Evolutionary conservation across 2,113 vertebrate species (phyloP).

Genomic region (Indicator indicator): DNA sequence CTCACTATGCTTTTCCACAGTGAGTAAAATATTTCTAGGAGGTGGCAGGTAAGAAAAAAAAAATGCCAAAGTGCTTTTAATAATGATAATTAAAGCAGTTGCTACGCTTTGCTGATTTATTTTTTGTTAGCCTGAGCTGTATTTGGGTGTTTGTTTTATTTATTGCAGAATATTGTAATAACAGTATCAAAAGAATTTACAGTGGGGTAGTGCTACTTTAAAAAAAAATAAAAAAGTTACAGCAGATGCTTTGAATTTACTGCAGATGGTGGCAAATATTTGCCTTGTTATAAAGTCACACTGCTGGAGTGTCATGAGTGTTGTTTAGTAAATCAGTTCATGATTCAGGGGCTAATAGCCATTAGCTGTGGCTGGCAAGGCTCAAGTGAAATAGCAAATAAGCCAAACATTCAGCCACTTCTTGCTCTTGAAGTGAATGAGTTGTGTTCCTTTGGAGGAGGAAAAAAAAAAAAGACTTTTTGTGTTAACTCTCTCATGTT

Average conservation of each 20-base stretch:
- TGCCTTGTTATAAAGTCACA: conserved; percentile 63
- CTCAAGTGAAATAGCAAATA: conserved; percentile 53
- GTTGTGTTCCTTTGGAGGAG: not conserved
- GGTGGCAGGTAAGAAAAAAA: not conserved
- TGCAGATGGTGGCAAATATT: conserved; percentile 75
- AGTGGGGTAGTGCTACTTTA: conserved; percentile 33
- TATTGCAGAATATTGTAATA: conserved; percentile 71
- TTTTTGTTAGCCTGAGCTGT: conserved; percentile 41
- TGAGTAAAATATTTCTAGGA: not conserved
- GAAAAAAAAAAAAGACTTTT: not conserved
- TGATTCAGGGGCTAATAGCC: conserved; percentile 56
- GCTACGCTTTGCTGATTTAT: conserved; percentile 58
- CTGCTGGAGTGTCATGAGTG: conserved; percentile 59
- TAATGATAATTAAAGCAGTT: conserved; percentile 68
- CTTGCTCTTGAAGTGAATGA: conserved; percentile 28
- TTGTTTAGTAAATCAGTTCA: conserved; percentile 57
- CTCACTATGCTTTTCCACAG: not conserved
- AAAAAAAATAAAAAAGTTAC: not conserved
- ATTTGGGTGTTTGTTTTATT: conserved; percentile 55
- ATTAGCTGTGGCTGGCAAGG: conserved; percentile 52
- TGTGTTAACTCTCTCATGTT: not conserved
- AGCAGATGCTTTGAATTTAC: conserved; percentile 79
- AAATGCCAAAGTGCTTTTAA: conserved; percentile 59
- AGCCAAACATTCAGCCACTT: not conserved
- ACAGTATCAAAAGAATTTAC: conserved; percentile 77